Conservation (phyloP, 2,113 vertebrate species). For the Albula glossodonta region DNA sequence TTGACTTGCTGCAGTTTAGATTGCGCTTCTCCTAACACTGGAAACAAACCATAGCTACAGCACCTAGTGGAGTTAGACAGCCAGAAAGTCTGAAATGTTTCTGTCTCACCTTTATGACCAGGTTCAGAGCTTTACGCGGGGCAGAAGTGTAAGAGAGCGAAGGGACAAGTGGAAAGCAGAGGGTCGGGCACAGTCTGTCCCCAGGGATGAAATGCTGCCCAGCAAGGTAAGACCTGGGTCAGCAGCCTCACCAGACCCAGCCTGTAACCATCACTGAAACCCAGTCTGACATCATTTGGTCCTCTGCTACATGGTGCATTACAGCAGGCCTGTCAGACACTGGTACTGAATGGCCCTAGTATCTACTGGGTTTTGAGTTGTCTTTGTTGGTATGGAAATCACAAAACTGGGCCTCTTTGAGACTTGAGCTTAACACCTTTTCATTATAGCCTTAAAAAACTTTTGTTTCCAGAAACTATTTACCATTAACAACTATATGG, state of each 20-base stretch:
- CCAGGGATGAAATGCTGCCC: slow-evolving; percentile 83
- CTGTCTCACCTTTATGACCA: slow-evolving; percentile 42
- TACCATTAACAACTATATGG: too few species aligned
- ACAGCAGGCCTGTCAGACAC: too few species aligned
- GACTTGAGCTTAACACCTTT: too few species aligned
- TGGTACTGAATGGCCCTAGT: too few species aligned
- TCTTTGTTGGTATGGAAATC: too few species aligned
- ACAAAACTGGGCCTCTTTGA: too few species aligned
- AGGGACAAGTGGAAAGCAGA: slow-evolving; percentile 92
- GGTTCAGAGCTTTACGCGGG: slow-evolving; percentile 88
- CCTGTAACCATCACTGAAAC: not conserved
- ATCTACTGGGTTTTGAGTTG: too few species aligned
- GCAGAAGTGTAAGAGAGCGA: slow-evolving; percentile 89
- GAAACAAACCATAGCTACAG: not conserved
- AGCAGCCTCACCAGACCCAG: not conserved
- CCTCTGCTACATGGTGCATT: too few species aligned
- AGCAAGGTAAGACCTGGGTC: slow-evolving; percentile 56
- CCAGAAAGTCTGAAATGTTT: not conserved
- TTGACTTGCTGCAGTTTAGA: too few species aligned
- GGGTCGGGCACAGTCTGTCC: slow-evolving; percentile 91
- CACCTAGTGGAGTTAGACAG: too few species aligned
- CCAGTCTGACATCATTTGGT: not conserved
- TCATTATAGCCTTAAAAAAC: too few species aligned
- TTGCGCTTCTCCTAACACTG: not conserved
- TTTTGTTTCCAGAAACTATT: too few species aligned